Evolutionary conservation across 2,113 vertebrate species (phyloP).

Genomic region (Herpailurus yagouaroundi): DNA sequence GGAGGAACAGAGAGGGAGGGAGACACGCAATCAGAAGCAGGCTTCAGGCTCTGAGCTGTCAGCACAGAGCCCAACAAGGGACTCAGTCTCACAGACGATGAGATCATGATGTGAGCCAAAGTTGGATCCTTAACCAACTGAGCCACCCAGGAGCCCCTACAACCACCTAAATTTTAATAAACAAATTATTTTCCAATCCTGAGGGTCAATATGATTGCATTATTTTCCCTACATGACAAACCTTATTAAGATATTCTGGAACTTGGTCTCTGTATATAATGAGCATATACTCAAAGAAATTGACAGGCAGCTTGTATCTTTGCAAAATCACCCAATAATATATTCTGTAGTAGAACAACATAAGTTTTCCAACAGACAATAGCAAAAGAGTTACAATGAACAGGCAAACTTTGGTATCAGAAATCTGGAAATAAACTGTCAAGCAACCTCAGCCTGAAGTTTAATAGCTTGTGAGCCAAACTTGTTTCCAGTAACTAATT

Average conservation of each 20-base stretch:
- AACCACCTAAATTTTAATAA: not conserved
- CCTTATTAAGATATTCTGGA: not conserved
- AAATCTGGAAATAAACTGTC: constrained; percentile 19
- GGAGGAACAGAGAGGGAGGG: too few species aligned
- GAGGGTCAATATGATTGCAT: not conserved
- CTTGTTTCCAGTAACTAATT: constrained; percentile 36
- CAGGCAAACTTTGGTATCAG: not conserved
- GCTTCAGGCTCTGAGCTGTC: too few species aligned
- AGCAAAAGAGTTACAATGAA: constrained; percentile 33
- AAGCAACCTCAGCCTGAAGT: constrained; percentile 21
- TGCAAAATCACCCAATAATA: not conserved
- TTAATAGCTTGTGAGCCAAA: constrained; percentile 30
- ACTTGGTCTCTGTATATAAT: not conserved
- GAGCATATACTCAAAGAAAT: not conserved
- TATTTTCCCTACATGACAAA: not conserved
- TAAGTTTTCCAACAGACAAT: not conserved
- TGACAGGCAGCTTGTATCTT: not conserved
- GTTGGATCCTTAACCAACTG: too few species aligned
- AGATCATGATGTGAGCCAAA: too few species aligned
- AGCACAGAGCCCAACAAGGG: too few species aligned
- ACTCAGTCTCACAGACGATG: too few species aligned
- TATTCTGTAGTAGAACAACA: not conserved
- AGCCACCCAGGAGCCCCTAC: too few species aligned
- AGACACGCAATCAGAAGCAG: too few species aligned
- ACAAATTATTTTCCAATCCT: not conserved